Evolutionary conservation across 2,113 vertebrate genomes (phyloP).

Genomic region (Pao palembangensis): DNA sequence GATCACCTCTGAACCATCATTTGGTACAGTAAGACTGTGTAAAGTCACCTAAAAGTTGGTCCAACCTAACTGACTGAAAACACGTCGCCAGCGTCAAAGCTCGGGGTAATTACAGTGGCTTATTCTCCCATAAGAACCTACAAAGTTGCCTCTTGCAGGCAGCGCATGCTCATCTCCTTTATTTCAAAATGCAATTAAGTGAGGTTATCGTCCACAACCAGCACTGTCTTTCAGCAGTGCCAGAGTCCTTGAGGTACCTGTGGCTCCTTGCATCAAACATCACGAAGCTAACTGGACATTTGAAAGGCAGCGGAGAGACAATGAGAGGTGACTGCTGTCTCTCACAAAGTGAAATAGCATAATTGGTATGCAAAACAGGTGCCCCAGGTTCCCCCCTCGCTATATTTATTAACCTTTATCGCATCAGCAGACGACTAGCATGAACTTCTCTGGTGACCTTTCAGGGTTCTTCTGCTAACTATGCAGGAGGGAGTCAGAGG

Average conservation of each 20-base stretch:
- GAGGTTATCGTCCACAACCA: conserved; percentile 24
- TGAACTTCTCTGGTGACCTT: conserved; percentile 56
- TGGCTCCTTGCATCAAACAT: conserved; percentile 22
- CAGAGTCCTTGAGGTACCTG: conserved; percentile 17
- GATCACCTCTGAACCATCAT: no score
- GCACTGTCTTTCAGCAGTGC: conserved; percentile 29
- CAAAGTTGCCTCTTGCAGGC: neutral
- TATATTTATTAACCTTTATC: conserved; percentile 64
- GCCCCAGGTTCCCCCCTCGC: conserved; percentile 8
- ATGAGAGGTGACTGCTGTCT: conserved; percentile 1
- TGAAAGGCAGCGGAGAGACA: conserved; percentile 26
- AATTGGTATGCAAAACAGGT: conserved; percentile 52
- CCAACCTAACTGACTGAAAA: no score
- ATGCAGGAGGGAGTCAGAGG: conserved; percentile 10
- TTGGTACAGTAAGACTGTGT: no score
- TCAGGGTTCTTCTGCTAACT: conserved; percentile 27
- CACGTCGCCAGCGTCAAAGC: no score
- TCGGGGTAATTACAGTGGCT: no score
- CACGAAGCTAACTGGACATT: conserved; percentile 44
- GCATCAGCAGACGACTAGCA: conserved; percentile 45
- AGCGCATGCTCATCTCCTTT: neutral
- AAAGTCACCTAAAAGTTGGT: no score
- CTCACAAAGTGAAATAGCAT: neutral
- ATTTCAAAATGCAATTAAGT: conserved; percentile 39
- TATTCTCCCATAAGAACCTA: no score